phyloP scores from a whole-genome alignment of 2,797 vertebrate genomes.

The Neosilurus mollespiculum region DNA sequence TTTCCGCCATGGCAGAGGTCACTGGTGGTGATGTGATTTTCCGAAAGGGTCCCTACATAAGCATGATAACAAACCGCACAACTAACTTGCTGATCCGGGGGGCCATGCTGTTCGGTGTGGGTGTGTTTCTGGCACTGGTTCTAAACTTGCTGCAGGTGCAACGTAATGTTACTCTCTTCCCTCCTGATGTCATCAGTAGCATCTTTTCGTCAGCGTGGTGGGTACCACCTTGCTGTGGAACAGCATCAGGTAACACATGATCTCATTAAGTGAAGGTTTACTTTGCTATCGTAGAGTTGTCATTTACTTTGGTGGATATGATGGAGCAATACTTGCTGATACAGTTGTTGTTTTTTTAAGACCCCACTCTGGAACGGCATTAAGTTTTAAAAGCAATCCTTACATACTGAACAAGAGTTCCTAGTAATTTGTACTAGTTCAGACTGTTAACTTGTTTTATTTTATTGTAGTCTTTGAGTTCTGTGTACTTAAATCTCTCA shows the following conservation, averaged over 20 bases:
- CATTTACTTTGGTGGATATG: not conserved
- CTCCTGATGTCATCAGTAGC: constrained; percentile 91
- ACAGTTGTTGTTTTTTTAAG: not conserved
- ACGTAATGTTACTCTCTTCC: constrained; percentile 93
- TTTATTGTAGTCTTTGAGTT: not conserved
- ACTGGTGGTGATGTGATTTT: constrained; percentile 33
- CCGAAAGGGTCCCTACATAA: constrained; percentile 79
- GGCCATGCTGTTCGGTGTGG: constrained; percentile 86
- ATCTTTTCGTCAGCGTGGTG: constrained; percentile 96
- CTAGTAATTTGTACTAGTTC: not conserved
- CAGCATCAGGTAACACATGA: constrained; percentile 81
- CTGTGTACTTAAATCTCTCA: not conserved
- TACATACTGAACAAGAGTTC: not conserved
- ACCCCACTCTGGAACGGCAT: not conserved
- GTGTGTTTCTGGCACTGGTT: constrained; percentile 89
- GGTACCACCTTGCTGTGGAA: constrained; percentile 93
- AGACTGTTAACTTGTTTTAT: not conserved
- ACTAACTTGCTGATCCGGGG: constrained; percentile 87
- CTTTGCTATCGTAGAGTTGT: not conserved
- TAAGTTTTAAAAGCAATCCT: not conserved
- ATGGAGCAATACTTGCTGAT: not conserved
- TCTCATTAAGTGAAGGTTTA: not conserved
- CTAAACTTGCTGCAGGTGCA: constrained; percentile 95
- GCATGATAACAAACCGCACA: constrained; percentile 79
- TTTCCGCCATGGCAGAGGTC: constrained; percentile 72